Percentiles rank a stretch among this genome's conserved stretches.
These are phyloP conservation scores for Mormyrus hasselquistii DNA, from an alignment of 2,797 vertebrate species.

Conservation along the genomic window DNA sequence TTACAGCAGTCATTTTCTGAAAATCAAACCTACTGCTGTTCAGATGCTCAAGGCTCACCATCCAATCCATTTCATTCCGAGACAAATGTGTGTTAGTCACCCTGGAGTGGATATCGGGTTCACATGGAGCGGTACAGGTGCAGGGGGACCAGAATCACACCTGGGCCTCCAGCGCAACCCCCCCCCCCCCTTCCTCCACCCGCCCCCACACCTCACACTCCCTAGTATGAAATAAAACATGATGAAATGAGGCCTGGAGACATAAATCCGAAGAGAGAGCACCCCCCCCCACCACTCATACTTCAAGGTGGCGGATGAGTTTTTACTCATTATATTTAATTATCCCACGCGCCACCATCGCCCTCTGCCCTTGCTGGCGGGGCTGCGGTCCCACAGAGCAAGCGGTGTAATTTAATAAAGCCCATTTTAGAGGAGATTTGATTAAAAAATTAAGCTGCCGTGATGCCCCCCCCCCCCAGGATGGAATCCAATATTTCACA, in stretches of 20 bases:
- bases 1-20: neutral
- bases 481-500: constrained; percentile 68
- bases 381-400: constrained; percentile 63
- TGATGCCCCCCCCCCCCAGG: constrained; percentile 55
- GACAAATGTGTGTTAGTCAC: neutral
- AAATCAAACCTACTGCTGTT: neutral
- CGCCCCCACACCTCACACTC: constrained; percentile 52
- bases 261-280: constrained; percentile 36
- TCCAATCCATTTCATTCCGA: neutral
- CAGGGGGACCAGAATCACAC: neutral
- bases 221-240: constrained; percentile 54
- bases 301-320: constrained; percentile 41
- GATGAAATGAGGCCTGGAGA: constrained; percentile 49
- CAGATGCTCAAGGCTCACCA: neutral
- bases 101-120: neutral
- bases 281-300: constrained; percentile 45
- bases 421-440: constrained; percentile 70
- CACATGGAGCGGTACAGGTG: neutral
- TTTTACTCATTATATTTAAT: constrained; percentile 77
- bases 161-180: neutral
- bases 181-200: constrained; percentile 34
- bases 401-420: constrained; percentile 80
- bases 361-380: constrained; percentile 45
- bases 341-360: constrained; percentile 61
- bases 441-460: constrained; percentile 77